Conservation (phyloP, 1,140 invertebrate species). For the Calephelis nemesis region DNA sequence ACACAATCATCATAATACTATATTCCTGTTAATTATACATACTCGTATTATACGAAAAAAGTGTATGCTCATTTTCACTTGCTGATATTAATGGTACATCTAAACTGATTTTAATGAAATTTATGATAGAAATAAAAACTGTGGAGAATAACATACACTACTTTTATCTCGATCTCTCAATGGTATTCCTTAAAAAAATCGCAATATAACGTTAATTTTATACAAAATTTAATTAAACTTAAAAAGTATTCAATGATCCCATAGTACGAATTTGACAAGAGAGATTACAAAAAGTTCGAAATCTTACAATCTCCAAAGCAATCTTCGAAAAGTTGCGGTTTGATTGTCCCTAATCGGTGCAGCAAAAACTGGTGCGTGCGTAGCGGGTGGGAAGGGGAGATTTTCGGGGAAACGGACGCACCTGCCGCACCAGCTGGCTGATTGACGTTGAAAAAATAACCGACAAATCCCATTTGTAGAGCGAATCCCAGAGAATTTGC, state of each 20-base stretch:
- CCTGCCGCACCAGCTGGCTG: conserved; percentile 36
- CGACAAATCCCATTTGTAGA: neutral
- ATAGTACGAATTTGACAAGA: neutral
- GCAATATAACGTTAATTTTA: too few relatives aligned
- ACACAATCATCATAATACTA: too few relatives aligned
- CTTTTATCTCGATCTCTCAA: too few relatives aligned
- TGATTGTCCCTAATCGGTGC: conserved; percentile 14
- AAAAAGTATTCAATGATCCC: neutral
- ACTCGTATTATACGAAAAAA: too few relatives aligned
- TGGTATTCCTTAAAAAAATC: too few relatives aligned
- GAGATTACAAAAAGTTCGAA: neutral
- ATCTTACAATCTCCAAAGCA: neutral
- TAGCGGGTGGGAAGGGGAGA: neutral
- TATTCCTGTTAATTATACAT: too few relatives aligned
- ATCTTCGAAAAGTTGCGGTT: conserved; percentile 1
- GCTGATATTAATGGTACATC: too few relatives aligned
- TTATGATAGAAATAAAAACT: too few relatives aligned
- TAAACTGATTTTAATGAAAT: too few relatives aligned
- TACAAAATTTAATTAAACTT: neutral
- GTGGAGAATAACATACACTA: too few relatives aligned
- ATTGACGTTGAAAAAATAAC: conserved; percentile 30
- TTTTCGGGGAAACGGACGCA: conserved; percentile 31
- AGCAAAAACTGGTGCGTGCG: conserved; percentile 10
- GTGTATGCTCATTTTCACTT: too few relatives aligned
- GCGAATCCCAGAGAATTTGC: too few relatives aligned